Evolutionary conservation across 2,113 vertebrate species (phyloP), one percentile per base, ranked within the genome.

Genomic region (Patagioenas fasciata): DNA sequence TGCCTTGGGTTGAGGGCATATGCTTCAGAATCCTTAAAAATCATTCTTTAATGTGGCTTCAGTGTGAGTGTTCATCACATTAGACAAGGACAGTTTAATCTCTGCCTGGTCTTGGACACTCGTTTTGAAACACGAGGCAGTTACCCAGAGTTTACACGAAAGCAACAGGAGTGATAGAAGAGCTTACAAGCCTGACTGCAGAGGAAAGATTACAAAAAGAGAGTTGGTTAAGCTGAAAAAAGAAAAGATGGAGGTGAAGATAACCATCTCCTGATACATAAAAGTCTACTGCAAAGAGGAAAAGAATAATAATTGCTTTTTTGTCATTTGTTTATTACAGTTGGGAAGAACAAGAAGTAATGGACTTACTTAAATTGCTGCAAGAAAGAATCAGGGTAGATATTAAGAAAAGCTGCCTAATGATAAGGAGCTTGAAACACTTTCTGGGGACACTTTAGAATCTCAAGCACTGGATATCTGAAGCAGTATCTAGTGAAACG

Each of bases 401-500:
- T 86, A 51, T 38, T 86, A 86, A 74, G 77, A 89, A 94, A 94
- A 92, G 26, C 88, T 95, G 48, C 84, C 57, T 84, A 86, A 92
- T 71, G 83, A 95, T 93, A 93, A 95, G 77, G 83, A 86, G 62
- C 48, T 80, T 81, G 77, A 87, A 95, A 91, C 61, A n/a, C 65
- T 87, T 95, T 60, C 80, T 61, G 61, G 48, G 83, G 57, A 93
- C 69, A 93, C 71, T 89, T 92, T 61, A 62, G 50, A 83, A 69
- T 92, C 72, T 95, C 57, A 19, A 81, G 83, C 70, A 36, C 15
- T 67, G 34, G 44, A 25, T 96, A 95, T 95, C 91, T 92, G 14
- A 91, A 91, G 16, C 61, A 64, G 38, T 47, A 95, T 95, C 96
- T 89, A 32, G 53, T 67, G 73, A 89, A 91, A 75, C 65, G 18